phyloP scores from a whole-genome alignment of 2,888 invertebrate genomes.

The Plagodis dolabraria region DNA sequence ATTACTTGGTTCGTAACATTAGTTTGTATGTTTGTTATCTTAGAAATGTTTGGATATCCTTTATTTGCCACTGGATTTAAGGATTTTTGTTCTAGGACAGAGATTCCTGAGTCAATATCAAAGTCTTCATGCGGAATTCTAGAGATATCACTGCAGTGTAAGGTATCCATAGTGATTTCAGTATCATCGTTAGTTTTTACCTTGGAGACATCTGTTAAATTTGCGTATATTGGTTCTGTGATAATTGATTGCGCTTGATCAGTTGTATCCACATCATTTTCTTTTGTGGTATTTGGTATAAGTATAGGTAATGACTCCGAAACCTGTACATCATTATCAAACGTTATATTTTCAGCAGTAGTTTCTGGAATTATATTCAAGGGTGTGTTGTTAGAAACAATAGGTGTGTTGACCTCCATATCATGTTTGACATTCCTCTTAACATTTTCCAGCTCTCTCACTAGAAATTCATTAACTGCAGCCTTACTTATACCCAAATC shows the following conservation, averaged over 20 bases:
- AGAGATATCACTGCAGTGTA: constrained; percentile 40
- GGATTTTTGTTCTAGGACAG: constrained; percentile 65
- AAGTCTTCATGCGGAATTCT: constrained; percentile 41
- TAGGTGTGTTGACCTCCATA: background rate
- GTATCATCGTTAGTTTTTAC: background rate
- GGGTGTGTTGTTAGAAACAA: background rate
- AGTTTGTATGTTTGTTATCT: constrained; percentile 62
- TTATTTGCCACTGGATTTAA: constrained; percentile 5
- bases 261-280: constrained; percentile 9
- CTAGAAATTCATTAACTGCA: constrained; percentile 68
- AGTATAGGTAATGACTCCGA: background rate
- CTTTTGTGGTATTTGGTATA: constrained; percentile 17
- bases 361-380: constrained; percentile 3
- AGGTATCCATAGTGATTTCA: constrained; percentile 17
- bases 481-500: constrained; percentile 70
- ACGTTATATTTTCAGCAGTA: constrained; percentile 1
- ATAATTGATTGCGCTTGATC: constrained; percentile 7
- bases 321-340: constrained; percentile 10
- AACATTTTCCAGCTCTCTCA: constrained; percentile 74
- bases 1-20: constrained; percentile 69
- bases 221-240: constrained; percentile 64
- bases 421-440: constrained; percentile 55
- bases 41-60: constrained; percentile 38
- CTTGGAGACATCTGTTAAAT: constrained; percentile 44
- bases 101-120: constrained; percentile 62